Percentiles rank a stretch among this genome's conserved stretches.
phyloP scores from a whole-genome alignment of 2,113 vertebrate species.

The Sinocyclocheilus anophthalmus region DNA sequence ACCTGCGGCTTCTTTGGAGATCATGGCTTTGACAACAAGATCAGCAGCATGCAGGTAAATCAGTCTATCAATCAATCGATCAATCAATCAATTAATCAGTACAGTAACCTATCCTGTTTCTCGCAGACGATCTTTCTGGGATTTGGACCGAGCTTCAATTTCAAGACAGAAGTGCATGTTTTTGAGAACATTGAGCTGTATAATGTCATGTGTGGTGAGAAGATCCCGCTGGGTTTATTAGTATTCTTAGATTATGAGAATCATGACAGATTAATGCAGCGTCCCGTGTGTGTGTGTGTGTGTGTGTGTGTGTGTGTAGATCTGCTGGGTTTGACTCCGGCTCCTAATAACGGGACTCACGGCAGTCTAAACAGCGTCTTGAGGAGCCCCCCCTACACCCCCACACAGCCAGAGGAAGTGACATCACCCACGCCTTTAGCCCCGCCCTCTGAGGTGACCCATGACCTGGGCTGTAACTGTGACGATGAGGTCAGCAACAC shows the following conservation, averaged over 20 bases:
- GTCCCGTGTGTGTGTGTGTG: no score
- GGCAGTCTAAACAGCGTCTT: slow-evolving; percentile 92
- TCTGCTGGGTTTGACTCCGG: slow-evolving; percentile 89
- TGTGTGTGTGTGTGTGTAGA: slow-evolving; percentile 73
- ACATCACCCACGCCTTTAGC: slow-evolving; percentile 78
- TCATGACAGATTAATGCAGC: neutral
- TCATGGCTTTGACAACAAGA: slow-evolving; percentile 98
- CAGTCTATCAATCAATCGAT: neutral
- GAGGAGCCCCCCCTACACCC: slow-evolving; percentile 77
- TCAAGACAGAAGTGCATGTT: slow-evolving; percentile 87
- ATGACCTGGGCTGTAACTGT: slow-evolving; percentile 90
- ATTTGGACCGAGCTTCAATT: slow-evolving; percentile 93
- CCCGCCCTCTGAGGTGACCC: slow-evolving; percentile 63
- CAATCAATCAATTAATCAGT: no score
- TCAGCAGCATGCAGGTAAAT: slow-evolving; percentile 95
- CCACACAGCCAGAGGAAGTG: slow-evolving; percentile 87
- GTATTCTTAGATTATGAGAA: neutral
- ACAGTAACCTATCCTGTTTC: neutral
- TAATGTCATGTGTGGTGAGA: slow-evolving; percentile 98
- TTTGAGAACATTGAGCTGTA: slow-evolving; percentile 99
- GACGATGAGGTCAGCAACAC: slow-evolving; percentile 83
- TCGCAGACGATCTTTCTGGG: slow-evolving; percentile 93
- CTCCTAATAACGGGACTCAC: slow-evolving; percentile 93
- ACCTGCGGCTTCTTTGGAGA: slow-evolving; percentile 92
- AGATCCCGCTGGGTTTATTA: neutral